phyloP scores from a whole-genome alignment of 2,888 invertebrate species.

The Drosophila nr. medialis region DNA sequence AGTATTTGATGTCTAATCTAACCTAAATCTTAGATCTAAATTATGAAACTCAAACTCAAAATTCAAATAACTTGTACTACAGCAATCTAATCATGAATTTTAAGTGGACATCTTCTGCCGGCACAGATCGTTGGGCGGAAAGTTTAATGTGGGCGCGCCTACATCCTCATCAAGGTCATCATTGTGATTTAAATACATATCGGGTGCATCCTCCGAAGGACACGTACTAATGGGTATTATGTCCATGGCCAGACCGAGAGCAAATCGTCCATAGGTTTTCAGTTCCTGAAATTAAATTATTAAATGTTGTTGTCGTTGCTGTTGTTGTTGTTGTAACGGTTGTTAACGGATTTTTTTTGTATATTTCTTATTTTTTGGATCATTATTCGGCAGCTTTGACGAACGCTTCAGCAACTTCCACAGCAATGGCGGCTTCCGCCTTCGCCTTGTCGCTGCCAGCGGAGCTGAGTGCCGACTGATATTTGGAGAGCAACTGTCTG shows the following conservation, averaged over 20 bases:
- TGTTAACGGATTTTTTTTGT: slow-evolving; percentile 15
- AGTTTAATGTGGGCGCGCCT: slow-evolving; percentile 83
- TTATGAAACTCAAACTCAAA: too few species aligned
- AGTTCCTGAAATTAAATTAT: slow-evolving; percentile 86
- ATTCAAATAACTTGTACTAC: slow-evolving; percentile 5
- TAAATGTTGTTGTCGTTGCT: slow-evolving; percentile 36
- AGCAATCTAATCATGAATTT: slow-evolving; percentile 21
- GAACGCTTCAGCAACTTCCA: slow-evolving; percentile 97
- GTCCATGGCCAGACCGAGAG: slow-evolving; percentile 89
- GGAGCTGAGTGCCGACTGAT: slow-evolving; percentile 92
- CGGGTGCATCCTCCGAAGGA: slow-evolving; percentile 89
- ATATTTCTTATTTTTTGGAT: neutral
- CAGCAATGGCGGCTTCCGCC: slow-evolving; percentile 96
- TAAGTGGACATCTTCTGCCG: slow-evolving; percentile 87
- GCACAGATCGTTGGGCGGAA: slow-evolving; percentile 87
- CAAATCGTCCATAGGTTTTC: slow-evolving; percentile 88
- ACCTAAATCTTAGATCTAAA: slow-evolving; percentile 39
- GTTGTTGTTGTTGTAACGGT: slow-evolving; percentile 41
- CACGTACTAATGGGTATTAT: slow-evolving; percentile 90
- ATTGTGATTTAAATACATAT: slow-evolving; percentile 86
- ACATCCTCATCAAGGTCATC: slow-evolving; percentile 81
- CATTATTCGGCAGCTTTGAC: slow-evolving; percentile 91
- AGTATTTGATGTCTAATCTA: slow-evolving; percentile 28
- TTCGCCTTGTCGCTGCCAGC: slow-evolving; percentile 91
- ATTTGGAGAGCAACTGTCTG: slow-evolving; percentile 92